Evolutionary conservation across 2,113 vertebrate genomes (phyloP).

Genomic region (Alexandromys fortis): DNA sequence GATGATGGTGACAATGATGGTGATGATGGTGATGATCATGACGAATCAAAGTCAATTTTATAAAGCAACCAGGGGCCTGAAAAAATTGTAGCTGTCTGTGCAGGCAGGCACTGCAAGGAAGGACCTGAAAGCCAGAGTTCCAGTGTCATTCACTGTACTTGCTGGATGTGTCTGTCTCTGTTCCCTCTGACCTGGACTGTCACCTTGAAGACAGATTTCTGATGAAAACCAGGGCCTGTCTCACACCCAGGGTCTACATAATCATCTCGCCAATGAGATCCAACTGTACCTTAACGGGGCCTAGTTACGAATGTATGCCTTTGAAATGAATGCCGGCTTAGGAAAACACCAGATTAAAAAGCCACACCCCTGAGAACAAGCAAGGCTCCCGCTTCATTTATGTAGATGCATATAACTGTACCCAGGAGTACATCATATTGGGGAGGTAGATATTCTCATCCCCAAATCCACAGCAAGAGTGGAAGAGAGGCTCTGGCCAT

Average conservation of each 20-base stretch:
- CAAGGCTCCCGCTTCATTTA: not conserved
- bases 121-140: not conserved
- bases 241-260: not conserved
- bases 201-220: not conserved
- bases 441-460: not conserved
- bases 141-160: not conserved
- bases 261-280: conserved; percentile 26
- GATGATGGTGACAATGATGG: not conserved
- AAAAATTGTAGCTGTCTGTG: not conserved
- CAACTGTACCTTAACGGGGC: conserved; percentile 67
- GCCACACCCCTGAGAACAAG: not conserved
- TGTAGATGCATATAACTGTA: not conserved
- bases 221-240: not conserved
- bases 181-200: too few relatives aligned
- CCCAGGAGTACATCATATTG: not conserved
- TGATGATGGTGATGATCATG: not conserved
- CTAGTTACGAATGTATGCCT: conserved; percentile 63
- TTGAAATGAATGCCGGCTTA: conserved; percentile 76
- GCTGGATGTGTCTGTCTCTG: not conserved
- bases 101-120: not conserved
- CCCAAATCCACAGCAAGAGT: not conserved
- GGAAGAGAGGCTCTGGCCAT: not conserved
- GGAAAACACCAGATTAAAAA: not conserved
- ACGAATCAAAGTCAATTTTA: not conserved
- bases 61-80: not conserved